phyloP scores from a whole-genome alignment of 2,797 vertebrate species.

The Pelodytes ibericus region DNA sequence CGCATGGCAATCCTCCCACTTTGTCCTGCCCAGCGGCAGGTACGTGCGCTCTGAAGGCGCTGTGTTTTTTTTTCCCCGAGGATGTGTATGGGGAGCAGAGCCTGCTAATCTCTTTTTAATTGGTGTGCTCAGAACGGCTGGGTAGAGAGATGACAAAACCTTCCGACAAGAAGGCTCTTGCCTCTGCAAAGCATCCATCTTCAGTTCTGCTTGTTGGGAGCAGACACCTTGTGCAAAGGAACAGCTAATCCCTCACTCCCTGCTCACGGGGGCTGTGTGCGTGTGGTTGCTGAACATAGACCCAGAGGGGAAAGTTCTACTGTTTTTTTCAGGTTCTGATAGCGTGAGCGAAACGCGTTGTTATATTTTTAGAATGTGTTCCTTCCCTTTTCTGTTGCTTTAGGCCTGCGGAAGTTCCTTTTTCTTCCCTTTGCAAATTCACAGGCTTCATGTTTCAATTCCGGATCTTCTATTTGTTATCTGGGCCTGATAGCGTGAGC shows the following conservation, averaged over 20 bases:
- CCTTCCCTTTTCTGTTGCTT: too few relatives aligned
- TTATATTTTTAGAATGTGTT: slow-evolving; percentile 20
- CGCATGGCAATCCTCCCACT: slow-evolving; percentile 7
- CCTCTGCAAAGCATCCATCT: slow-evolving; percentile 49
- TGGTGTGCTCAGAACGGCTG: slow-evolving; percentile 46
- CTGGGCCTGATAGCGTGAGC: slow-evolving; percentile 21
- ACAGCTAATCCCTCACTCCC: slow-evolving; percentile 51
- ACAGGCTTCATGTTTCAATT: too few relatives aligned
- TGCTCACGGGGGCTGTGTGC: neutral
- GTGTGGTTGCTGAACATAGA: too few relatives aligned
- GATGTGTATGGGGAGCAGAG: slow-evolving; percentile 33
- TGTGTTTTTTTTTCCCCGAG: slow-evolving; percentile 29
- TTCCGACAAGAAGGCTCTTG: slow-evolving; percentile 33
- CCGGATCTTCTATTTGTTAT: too few relatives aligned
- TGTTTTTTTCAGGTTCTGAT: slow-evolving; percentile 31
- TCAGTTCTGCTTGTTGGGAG: slow-evolving; percentile 20
- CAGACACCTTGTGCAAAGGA: slow-evolving; percentile 46
- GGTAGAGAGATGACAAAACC: slow-evolving; percentile 47
- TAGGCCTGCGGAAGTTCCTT: neutral
- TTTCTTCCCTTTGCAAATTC: neutral
- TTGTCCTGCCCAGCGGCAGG: slow-evolving; percentile 42
- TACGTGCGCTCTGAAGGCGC: slow-evolving; percentile 5
- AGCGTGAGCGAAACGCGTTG: slow-evolving; percentile 18
- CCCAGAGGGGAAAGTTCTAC: neutral
- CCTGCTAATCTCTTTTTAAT: slow-evolving; percentile 56